Evolutionary conservation across 2,797 vertebrate species (phyloP).

Genomic region (Poecilia velifera): DNA sequence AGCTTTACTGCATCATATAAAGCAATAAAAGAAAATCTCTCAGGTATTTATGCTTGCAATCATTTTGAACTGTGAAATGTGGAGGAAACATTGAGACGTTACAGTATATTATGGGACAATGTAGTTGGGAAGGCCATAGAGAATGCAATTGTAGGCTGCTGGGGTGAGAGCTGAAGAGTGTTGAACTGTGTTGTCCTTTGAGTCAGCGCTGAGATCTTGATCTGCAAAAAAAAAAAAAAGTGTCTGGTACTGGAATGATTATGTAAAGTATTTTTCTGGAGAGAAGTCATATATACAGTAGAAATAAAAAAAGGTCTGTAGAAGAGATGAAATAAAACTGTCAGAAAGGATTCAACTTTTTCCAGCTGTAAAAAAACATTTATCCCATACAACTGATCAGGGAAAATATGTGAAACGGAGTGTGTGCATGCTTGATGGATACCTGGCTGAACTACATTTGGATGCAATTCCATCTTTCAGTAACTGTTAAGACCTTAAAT

Average conservation of each 20-base stretch:
- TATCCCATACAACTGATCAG: neutral
- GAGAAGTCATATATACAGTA: neutral
- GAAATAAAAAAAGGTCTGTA: neutral
- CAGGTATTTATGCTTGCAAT: neutral
- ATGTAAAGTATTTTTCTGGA: neutral
- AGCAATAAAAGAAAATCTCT: slow-evolving; percentile 4
- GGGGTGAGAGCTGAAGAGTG: slow-evolving; percentile 27
- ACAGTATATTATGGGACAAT: slow-evolving; percentile 64
- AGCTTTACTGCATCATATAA: neutral
- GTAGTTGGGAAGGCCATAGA: slow-evolving; percentile 87
- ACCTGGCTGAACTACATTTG: neutral
- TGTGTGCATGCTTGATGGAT: neutral
- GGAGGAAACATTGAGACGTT: neutral
- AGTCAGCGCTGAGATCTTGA: slow-evolving; percentile 12
- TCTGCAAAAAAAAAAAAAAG: slow-evolving; percentile 44
- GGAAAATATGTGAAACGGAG: neutral
- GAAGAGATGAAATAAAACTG: neutral
- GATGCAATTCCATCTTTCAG: neutral
- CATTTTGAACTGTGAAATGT: neutral
- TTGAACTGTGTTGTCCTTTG: slow-evolving; percentile 19
- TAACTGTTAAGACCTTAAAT: neutral
- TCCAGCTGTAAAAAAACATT: neutral
- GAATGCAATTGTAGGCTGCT: slow-evolving; percentile 77
- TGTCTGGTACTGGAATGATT: neutral
- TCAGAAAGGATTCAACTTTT: neutral